Evolutionary conservation across 2,797 vertebrate genomes (phyloP), one percentile per base, ranked within the genome.

Genomic region (Cichlasoma orientale): DNA sequence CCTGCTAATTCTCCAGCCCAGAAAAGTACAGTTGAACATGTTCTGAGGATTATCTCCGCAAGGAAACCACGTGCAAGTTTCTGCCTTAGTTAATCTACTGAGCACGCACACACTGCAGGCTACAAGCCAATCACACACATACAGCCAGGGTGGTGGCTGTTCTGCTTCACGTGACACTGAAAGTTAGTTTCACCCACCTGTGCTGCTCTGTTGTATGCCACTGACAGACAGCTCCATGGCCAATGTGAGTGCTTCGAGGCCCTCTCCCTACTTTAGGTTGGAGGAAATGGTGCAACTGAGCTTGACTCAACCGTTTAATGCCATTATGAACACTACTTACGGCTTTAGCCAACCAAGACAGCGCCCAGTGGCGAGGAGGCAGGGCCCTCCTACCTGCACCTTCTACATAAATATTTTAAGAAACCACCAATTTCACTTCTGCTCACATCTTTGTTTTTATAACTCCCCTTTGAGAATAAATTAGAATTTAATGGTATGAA

Each of bases 151-250:
- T 54, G 82, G 69, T 56, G 72, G 76, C 83, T 82, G 83, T 10
- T 56, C 85, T 3, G 63, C 84, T 25, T 91, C 92, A 94, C 77
- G 85, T 93, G 92, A 93, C 78, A 54, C 52, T 25, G 36, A 77
- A 52, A 79, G 78, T 72, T 61, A 56, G 72, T 75, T 89, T 86
- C 87, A 94, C 95, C 90, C 88, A 96, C 95, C 95, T 94, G 94
- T 75, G 83, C 73, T 61, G 91, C 83, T 94, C 82, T 93, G 95
- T 44, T 77, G 78, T 80, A 89, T 57, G 91, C 85, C 84, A 88
- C 89, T 88, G 88, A 94, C 56, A 50, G 95, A 92, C 94, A 95
- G 70, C 87, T 96, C 94, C 94, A 95, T 95, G 91, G 90, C 92
- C 88, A 92, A 91, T 90, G 80, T 66, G 75, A 77, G 78, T 70